Base-by-base conservation (phyloP, 2,113 vertebrate genomes). In the Thamnaconus septentrionalis region DNA sequence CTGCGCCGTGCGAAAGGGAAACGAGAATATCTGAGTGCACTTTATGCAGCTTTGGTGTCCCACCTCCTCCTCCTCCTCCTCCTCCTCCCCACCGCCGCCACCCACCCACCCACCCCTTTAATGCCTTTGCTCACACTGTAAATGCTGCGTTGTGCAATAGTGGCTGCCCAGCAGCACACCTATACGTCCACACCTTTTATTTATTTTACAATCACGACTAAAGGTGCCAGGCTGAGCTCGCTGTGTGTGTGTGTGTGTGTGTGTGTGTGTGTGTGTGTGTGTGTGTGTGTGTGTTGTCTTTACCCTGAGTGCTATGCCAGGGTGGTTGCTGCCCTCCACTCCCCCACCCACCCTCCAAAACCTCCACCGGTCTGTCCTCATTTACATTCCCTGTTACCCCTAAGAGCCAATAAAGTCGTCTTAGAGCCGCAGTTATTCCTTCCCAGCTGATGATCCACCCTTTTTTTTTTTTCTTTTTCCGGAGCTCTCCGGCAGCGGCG, bases 331-430 rank as follows among this genome's bases (percentile, higher is more conserved):
- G 52, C 31, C 70, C 61, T 64, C n/a, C n/a, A n/a, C n/a, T n/a
- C n/a, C n/a, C n/a, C n/a, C n/a, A n/a, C 44, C 71, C 54, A 1
- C 18, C 18, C 18, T 31, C 18, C 18, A 31, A 31, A 31, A 31
- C 18, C 18, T 31, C 18, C 18, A 31, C 71, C 66, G 67, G 69
- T 85, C 69, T 76, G 54, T 59, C 59, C 64, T 84, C 66, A 76
- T 86, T 83, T 81, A 74, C 59, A 84, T 82, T 69, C 69, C 18
- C 53, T 64, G 64, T 72, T 71, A 55, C 59, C 57, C 61, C 53
- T 72, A 76, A 76, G 80, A 58, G 75, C 72, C 71, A 79, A 55
- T 58, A 74, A 83, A 75, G 58, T 70, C 67, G 64, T 82, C 67
- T 31, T 42, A 56, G 11, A 65, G 73, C 75, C 69, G 64, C 64